Conservation (phyloP, 1,140 invertebrate genomes). For the Scaptomyza montana region DNA sequence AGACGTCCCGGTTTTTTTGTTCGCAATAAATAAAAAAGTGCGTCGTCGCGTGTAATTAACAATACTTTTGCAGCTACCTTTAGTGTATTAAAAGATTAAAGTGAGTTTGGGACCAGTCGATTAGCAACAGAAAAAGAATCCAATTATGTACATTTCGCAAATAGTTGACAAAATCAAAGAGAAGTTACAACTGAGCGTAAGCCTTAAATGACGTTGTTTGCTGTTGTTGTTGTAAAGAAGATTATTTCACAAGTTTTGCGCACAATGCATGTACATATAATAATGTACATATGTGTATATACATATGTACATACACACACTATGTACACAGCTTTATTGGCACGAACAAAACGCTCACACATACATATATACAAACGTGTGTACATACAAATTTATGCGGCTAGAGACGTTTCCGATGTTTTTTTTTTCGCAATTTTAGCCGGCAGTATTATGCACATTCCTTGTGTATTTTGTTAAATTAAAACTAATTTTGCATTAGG, state of each 20-base stretch:
- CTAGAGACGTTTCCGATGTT: slow-evolving; percentile 38
- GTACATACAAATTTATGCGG: slow-evolving; percentile 10
- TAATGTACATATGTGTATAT: slow-evolving; percentile 19
- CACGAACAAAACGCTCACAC: slow-evolving; percentile 40
- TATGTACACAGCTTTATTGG: slow-evolving; percentile 45
- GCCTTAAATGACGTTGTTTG: slow-evolving; percentile 34
- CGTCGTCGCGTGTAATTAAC: slow-evolving; percentile 35
- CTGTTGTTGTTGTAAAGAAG: slow-evolving; percentile 35
- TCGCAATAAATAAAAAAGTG: slow-evolving; percentile 21
- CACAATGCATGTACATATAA: slow-evolving; percentile 12
- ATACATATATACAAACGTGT: neutral
- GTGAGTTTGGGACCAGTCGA: slow-evolving; percentile 14
- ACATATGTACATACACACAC: slow-evolving; percentile 4
- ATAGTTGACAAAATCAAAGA: slow-evolving; percentile 66
- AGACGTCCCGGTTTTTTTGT: slow-evolving; percentile 30
- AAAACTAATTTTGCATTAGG: slow-evolving; percentile 28
- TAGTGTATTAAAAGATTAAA: slow-evolving; percentile 28
- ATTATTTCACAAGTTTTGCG: slow-evolving; percentile 70
- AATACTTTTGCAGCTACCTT: slow-evolving; percentile 14
- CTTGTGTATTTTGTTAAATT: slow-evolving; percentile 19
- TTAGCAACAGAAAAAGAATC: neutral
- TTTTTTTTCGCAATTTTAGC: slow-evolving; percentile 48
- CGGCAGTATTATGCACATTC: slow-evolving; percentile 41
- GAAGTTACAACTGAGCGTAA: slow-evolving; percentile 64
- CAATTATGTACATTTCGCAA: slow-evolving; percentile 59